Evolutionary conservation across 2,113 vertebrate species (phyloP), one percentile per base, ranked within the genome.

Genomic region (Meles meles): DNA sequence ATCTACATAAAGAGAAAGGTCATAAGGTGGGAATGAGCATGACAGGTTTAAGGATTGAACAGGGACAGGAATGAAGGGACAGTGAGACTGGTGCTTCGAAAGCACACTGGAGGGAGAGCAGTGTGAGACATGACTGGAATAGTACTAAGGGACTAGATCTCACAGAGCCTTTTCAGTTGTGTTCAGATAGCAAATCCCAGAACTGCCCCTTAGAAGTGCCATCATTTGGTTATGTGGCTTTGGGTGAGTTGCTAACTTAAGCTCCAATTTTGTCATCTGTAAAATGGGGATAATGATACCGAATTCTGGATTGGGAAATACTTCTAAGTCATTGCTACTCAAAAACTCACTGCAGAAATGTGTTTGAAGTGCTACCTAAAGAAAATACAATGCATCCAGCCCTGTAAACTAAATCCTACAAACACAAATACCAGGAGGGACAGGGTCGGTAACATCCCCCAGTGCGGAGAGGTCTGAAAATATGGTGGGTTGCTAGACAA

Each of bases 81-180:
- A 72, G 20, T 7, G 52, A 84, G 10, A 23, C 23, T 20, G 34
- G 44, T 44, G 20, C 18, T n/a, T n/a, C 25, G 57, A 76, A 21
- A 27, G 20, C 5, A 6, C 42, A 14, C 17, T 14, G 23, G 1
- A 39, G 8, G 67, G 21, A 27, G 20, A 52, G 25, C 7, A 7
- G 4, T 2, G 1, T 31, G 2, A 42, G 39, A 27, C 8, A 3
- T 4, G 8, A 25, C 0, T 7, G 20, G 34, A 18, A 31, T 4
- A 31, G 39, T 14, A 10, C 29, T 44, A 67, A 31, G 63, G 34
- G 37, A 5, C 52, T 3, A 8, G 7, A n/a, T 9, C 92, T 25
- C 23, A 11, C 42, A 5, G 42, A 31, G 39, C 31, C 49, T n/a
- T n/a, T 27, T 18, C 9, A 31, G 57, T 42, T 37, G 13, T 5